These are phyloP conservation scores for Lasioglossum marginatum DNA, from an alignment of 2,888 invertebrate species.

Conservation along the genomic window DNA sequence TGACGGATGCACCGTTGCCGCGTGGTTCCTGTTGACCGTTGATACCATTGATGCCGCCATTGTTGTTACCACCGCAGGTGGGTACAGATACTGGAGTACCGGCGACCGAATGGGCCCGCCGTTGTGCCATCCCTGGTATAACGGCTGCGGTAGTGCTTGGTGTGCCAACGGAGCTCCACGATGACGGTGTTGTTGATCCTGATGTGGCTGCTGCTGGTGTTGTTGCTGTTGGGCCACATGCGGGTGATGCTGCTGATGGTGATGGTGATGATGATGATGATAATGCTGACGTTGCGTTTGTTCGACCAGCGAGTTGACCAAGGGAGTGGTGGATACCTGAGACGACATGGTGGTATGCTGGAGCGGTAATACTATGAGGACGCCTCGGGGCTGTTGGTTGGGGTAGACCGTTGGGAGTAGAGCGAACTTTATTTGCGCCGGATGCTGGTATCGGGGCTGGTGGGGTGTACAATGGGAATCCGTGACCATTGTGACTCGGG, in stretches of 20 bases:
- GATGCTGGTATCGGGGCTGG: slow-evolving; percentile 85
- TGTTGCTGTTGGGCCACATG: slow-evolving; percentile 51
- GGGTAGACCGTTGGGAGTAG: slow-evolving; percentile 81
- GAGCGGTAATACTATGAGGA: slow-evolving; percentile 86
- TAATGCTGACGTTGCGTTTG: slow-evolving; percentile 63
- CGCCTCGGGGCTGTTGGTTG: slow-evolving; percentile 83
- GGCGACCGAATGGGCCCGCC: slow-evolving; percentile 76
- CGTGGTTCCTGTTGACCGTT: slow-evolving; percentile 67
- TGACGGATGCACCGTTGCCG: slow-evolving; percentile 58
- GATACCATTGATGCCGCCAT: slow-evolving; percentile 63
- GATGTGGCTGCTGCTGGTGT: slow-evolving; percentile 58
- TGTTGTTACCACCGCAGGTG: slow-evolving; percentile 61
- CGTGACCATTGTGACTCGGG: slow-evolving; percentile 81
- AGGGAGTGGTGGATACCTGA: slow-evolving; percentile 84
- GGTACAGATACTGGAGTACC: slow-evolving; percentile 77
- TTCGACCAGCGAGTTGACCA: slow-evolving; percentile 75
- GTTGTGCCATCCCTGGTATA: slow-evolving; percentile 72
- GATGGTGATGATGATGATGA: slow-evolving; percentile 59
- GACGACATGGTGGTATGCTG: slow-evolving; percentile 83
- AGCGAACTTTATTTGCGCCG: slow-evolving; percentile 80
- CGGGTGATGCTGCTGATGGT: slow-evolving; percentile 55
- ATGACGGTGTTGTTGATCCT: slow-evolving; percentile 58
- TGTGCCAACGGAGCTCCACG: slow-evolving; percentile 59
- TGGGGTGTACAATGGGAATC: slow-evolving; percentile 87
- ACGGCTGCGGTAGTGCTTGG: slow-evolving; percentile 61